phyloP scores from a whole-genome alignment of 1,140 invertebrate species.

The Cyrtorhinus lividipennis region DNA sequence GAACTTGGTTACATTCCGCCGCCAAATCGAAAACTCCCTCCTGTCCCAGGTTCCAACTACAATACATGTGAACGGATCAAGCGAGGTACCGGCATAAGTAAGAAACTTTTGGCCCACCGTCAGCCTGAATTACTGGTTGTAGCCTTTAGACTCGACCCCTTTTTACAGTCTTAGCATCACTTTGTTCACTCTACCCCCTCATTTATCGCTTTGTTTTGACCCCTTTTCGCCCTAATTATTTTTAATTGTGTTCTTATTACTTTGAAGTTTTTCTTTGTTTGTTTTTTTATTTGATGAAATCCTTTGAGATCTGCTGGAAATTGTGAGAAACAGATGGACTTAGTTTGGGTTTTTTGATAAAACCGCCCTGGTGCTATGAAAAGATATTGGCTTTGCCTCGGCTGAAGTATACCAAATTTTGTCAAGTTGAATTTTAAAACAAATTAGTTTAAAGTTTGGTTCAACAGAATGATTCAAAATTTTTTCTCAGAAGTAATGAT shows the following conservation, averaged over 20 bases:
- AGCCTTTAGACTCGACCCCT: background rate
- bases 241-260: conserved; percentile 10
- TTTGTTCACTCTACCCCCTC: conserved; percentile 6
- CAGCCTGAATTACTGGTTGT: conserved; percentile 11
- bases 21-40: conserved; percentile 77
- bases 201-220: background rate
- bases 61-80: conserved; percentile 87
- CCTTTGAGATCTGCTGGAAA: conserved; percentile 8
- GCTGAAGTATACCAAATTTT: background rate
- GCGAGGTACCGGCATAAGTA: conserved; percentile 78
- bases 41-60: conserved; percentile 80
- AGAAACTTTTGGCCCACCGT: conserved; percentile 32
- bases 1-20: conserved; percentile 84
- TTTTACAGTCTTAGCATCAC: background rate
- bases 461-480: too few species aligned
- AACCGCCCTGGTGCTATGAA: too few species aligned
- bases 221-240: background rate
- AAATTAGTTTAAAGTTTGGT: background rate
- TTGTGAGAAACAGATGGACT: too few species aligned
- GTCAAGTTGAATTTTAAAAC: background rate
- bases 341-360: too few species aligned
- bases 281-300: conserved; percentile 18
- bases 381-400: background rate
- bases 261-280: conserved; percentile 20
- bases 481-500: too few species aligned